phyloP scores from a whole-genome alignment of 2,888 invertebrate species.

The Copidosoma aretas region DNA sequence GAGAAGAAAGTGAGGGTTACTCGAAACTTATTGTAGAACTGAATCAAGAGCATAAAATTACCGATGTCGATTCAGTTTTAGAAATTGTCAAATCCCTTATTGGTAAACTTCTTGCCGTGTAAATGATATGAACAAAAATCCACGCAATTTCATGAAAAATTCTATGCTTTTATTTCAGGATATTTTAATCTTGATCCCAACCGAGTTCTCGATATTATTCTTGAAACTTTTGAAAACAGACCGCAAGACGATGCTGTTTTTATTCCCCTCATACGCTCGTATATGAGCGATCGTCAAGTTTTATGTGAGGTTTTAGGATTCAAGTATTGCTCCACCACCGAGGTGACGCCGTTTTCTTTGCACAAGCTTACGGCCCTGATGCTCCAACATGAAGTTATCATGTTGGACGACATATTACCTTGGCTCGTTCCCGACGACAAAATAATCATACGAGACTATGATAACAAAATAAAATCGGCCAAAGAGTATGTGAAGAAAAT shows the following conservation, averaged over 20 bases:
- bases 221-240: conserved; percentile 94
- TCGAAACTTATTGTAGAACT: conserved; percentile 94
- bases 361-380: conserved; percentile 90
- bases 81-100: conserved; percentile 93
- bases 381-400: conserved; percentile 85
- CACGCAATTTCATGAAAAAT: background rate
- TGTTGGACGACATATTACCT: conserved; percentile 85
- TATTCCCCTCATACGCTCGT: conserved; percentile 83
- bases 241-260: conserved; percentile 81
- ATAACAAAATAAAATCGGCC: conserved; percentile 81
- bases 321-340: conserved; percentile 74
- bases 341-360: conserved; percentile 79
- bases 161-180: conserved; percentile 66
- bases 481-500: conserved; percentile 88
- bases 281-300: conserved; percentile 86
- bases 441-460: conserved; percentile 80
- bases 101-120: conserved; percentile 66
- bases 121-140: background rate
- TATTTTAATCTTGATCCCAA: conserved; percentile 99
- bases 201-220: conserved; percentile 91
- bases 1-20: conserved; percentile 99
- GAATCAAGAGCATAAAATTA: conserved; percentile 78
- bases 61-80: conserved; percentile 71
- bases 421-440: conserved; percentile 92
- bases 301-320: conserved; percentile 95